phyloP scores from a whole-genome alignment of 2,797 vertebrate genomes.

The Chaetodon trifasciatus region DNA sequence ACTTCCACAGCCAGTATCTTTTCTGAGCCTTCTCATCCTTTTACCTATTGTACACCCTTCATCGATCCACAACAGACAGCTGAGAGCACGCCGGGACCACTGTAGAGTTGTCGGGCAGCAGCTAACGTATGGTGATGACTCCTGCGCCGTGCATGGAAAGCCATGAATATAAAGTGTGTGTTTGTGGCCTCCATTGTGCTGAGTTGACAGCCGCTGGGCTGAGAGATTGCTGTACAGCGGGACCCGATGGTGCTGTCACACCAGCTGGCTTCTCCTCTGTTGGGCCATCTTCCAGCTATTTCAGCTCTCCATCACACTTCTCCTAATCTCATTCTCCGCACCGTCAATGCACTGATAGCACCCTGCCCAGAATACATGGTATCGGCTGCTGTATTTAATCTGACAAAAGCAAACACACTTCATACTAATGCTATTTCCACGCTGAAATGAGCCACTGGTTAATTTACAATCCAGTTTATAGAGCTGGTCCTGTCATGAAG shows the following conservation, averaged over 20 bases:
- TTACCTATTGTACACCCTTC: constrained; percentile 2
- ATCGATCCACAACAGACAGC: constrained; percentile 24
- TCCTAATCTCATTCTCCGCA: constrained; percentile 75
- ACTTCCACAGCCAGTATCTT: constrained; percentile 19
- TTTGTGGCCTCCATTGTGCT: constrained; percentile 61
- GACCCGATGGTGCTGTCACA: constrained; percentile 66
- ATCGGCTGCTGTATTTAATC: constrained; percentile 67
- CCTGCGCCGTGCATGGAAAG: constrained; percentile 36
- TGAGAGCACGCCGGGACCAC: constrained; percentile 6
- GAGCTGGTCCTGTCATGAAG: constrained; percentile 26
- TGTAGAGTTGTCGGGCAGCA: constrained; percentile 21
- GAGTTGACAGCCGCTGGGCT: constrained; percentile 68
- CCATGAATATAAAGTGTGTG: constrained; percentile 74
- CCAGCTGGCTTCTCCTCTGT: constrained; percentile 37
- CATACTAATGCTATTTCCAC: constrained; percentile 53
- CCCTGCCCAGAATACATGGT: constrained; percentile 34
- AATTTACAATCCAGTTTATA: constrained; percentile 40
- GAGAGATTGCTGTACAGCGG: constrained; percentile 68
- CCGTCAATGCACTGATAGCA: constrained; percentile 48
- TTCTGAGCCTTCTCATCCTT: constrained; percentile 21
- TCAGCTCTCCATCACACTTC: constrained; percentile 57
- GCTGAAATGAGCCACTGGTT: constrained; percentile 53
- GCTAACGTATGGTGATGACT: constrained; percentile 52
- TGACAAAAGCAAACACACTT: constrained; percentile 46
- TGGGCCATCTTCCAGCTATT: constrained; percentile 61